These are phyloP conservation scores for Dendroctonus ponderosae DNA, from an alignment of 1,140 invertebrate genomes.

Conservation along the genomic window DNA sequence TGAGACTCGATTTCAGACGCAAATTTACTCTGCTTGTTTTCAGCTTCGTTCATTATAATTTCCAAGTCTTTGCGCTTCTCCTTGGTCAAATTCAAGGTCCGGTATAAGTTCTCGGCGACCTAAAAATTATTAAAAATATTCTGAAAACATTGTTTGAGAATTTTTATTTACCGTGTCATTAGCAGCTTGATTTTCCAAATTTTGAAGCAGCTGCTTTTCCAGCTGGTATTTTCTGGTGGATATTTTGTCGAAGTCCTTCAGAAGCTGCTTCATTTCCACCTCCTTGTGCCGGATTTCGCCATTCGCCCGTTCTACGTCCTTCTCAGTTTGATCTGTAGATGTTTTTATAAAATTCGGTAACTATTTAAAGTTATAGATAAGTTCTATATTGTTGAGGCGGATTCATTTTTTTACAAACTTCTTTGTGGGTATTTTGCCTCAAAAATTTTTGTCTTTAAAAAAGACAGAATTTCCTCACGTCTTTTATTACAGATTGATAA, in stretches of 20 bases:
- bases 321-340: slow-evolving; percentile 59
- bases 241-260: slow-evolving; percentile 57
- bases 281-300: slow-evolving; percentile 32
- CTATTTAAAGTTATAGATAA: too few species aligned
- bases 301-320: slow-evolving; percentile 54
- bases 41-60: slow-evolving; percentile 59
- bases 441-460: too few species aligned
- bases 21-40: slow-evolving; percentile 62
- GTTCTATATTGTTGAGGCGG: too few species aligned
- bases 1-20: slow-evolving; percentile 63
- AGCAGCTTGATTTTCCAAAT: slow-evolving; percentile 66
- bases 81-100: slow-evolving; percentile 19
- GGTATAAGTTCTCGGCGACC: slow-evolving; percentile 26
- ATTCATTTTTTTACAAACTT: too few species aligned
- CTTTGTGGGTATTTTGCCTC: too few species aligned
- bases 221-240: slow-evolving; percentile 54
- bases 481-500: too few species aligned
- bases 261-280: slow-evolving; percentile 49
- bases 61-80: slow-evolving; percentile 50
- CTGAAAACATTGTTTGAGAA: background rate
- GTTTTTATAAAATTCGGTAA: slow-evolving; percentile 43
- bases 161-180: slow-evolving; percentile 58
- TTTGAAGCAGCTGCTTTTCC: slow-evolving; percentile 63
- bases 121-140: background rate
- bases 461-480: too few species aligned